These are phyloP conservation scores for Urocitellus parryii DNA, from an alignment of 2,113 vertebrate genomes.

Conservation along the genomic window DNA sequence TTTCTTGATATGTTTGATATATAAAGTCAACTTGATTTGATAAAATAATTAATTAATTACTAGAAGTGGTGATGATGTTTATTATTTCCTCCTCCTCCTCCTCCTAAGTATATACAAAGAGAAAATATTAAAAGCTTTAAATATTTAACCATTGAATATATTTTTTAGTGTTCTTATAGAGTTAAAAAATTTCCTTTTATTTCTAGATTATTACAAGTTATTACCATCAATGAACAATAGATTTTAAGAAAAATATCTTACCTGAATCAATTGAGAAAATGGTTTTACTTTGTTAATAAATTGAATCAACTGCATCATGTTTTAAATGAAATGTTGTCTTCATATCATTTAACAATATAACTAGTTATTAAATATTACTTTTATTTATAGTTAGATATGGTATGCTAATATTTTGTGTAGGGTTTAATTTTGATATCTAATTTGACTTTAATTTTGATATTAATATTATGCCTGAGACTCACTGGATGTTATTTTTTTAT, in stretches of 20 bases:
- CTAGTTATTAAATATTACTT: neutral
- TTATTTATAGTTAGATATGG: neutral
- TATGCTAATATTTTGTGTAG: conserved; percentile 17
- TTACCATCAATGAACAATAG: neutral
- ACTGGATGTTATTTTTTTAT: conserved; percentile 17
- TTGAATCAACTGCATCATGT: neutral
- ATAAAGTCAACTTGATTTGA: neutral
- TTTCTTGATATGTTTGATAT: neutral
- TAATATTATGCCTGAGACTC: neutral
- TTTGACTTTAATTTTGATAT: conserved; percentile 27
- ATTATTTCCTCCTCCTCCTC: neutral
- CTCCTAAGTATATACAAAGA: no score
- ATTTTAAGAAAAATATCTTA: conserved; percentile 37
- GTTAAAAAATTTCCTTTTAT: conserved; percentile 14
- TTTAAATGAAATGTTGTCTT: neutral
- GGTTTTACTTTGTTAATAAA: neutral
- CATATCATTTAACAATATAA: neutral
- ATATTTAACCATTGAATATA: neutral
- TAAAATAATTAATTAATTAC: neutral
- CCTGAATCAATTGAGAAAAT: neutral
- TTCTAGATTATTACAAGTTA: neutral
- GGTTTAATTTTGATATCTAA: neutral
- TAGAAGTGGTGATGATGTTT: neutral
- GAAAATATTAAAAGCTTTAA: neutral
- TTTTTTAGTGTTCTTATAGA: neutral